Conservation (phyloP, 2,888 invertebrate species). For the Helleia helle region DNA sequence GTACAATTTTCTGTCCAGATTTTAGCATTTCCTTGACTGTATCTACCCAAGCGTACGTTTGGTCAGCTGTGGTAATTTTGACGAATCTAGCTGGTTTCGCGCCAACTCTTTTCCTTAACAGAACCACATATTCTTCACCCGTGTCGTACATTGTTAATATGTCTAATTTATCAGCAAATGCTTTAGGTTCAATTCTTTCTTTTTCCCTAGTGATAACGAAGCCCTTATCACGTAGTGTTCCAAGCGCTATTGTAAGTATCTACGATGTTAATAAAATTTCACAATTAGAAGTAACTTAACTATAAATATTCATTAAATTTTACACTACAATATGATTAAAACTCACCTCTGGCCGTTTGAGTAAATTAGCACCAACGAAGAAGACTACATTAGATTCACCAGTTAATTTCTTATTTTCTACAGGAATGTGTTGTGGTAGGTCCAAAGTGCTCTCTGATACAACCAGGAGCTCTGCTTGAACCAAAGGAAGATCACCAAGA, state of each 20-base stretch:
- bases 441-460: conserved; percentile 64
- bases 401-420: conserved; percentile 76
- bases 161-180: conserved; percentile 53
- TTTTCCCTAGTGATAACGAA: conserved; percentile 77
- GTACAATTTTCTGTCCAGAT: conserved; percentile 67
- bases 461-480: conserved; percentile 78
- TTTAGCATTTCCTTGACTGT: conserved; percentile 55
- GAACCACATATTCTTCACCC: conserved; percentile 65
- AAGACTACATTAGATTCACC: conserved; percentile 66
- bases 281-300: neutral
- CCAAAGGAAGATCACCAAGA: conserved; percentile 79
- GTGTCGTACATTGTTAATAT: conserved; percentile 63
- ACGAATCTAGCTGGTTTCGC: conserved; percentile 61
- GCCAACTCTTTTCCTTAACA: conserved; percentile 64
- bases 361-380: conserved; percentile 65
- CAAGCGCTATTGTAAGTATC: conserved; percentile 56
- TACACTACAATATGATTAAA: too few relatives aligned
- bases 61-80: conserved; percentile 47
- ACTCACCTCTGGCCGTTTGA: conserved; percentile 63
- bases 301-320: too few relatives aligned
- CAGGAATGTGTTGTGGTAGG: conserved; percentile 63
- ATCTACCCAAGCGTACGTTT: conserved; percentile 68
- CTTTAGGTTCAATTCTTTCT: conserved; percentile 53
- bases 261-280: conserved; percentile 22
- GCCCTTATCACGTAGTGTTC: conserved; percentile 71